These are phyloP conservation scores for Noturus placidus DNA, from an alignment of 2,113 vertebrate genomes.

Conservation along the genomic window DNA sequence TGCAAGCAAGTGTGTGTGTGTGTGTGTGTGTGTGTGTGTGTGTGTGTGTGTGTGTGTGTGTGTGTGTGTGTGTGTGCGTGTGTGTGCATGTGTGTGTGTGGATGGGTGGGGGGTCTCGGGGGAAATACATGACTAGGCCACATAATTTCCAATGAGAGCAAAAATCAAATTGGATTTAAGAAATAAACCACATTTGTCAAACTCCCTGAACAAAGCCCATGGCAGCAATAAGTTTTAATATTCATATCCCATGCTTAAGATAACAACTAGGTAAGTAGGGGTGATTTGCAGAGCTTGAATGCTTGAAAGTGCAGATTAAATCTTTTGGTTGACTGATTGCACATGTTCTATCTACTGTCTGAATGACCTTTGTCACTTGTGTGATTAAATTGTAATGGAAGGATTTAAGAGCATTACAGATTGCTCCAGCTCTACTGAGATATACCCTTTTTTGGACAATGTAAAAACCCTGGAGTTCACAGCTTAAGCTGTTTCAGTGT, in stretches of 20 bases:
- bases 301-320: constrained; percentile 7
- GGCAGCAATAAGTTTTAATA: background rate
- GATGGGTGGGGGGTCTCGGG: too few relatives aligned
- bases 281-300: background rate
- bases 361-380: background rate
- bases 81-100: too few relatives aligned
- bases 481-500: background rate
- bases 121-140: background rate
- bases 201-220: background rate
- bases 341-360: constrained; percentile 7
- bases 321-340: background rate
- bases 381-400: constrained; percentile 20
- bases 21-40: too few relatives aligned
- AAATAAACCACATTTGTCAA: background rate
- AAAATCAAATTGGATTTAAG: background rate
- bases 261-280: background rate
- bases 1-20: background rate
- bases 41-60: too few relatives aligned
- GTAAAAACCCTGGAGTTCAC: background rate
- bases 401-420: constrained; percentile 19
- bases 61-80: too few relatives aligned
- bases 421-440: background rate
- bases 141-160: background rate
- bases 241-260: background rate
- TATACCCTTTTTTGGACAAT: background rate